Evolutionary conservation across 2,888 invertebrate genomes (phyloP), one percentile per base, ranked within the genome.

Genomic region (Allygus modestus): DNA sequence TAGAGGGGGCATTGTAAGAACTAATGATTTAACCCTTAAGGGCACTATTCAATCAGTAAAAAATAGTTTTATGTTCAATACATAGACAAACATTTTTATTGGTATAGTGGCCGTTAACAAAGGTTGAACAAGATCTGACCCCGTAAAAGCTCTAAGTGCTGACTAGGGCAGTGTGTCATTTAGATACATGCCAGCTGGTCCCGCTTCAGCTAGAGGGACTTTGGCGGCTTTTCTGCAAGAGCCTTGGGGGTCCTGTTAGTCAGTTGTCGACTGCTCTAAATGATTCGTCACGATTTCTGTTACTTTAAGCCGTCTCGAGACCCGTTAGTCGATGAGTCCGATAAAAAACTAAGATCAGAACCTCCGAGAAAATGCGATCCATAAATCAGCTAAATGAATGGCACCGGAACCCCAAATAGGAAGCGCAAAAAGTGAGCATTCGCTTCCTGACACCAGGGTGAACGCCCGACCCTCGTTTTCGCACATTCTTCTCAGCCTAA

Each of bases 401-500:
- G 79, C 79, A 77, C 77, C 77, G 77, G 77, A 77, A 77, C 77
- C 77, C 51, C 43, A 28, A 43, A 26, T 17, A 51, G 77, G 77
- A 79, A 79, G 51, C 79, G 58, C 51, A 51, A 54, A 51, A 79
- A 79, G 37, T n/a, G 51, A 33, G 77, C 77, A 51, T 28, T 15
- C 33, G 20, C 37, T 58, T 58, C 37, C 79, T 33, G 79, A 20
- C 77, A n/a, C 69, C 41, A 9, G 26, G 79, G 79, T 79, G 79
- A 79, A 79, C 33, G 79, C 51, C 79, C 79, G 79, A 54, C 79
- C 79, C 79, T 79, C 54, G 79, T 79, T 79, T 79, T 79, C 79
- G 79, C 79, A 79, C 79, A 58, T 58, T 79, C 79, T 79, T 46
- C 51, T 43, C 51, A 26, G 77, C 46, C 15, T 77, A 77, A 77